Evolutionary conservation across 2,113 vertebrate genomes (phyloP).

Genomic region (Pygoscelis antarcticus): DNA sequence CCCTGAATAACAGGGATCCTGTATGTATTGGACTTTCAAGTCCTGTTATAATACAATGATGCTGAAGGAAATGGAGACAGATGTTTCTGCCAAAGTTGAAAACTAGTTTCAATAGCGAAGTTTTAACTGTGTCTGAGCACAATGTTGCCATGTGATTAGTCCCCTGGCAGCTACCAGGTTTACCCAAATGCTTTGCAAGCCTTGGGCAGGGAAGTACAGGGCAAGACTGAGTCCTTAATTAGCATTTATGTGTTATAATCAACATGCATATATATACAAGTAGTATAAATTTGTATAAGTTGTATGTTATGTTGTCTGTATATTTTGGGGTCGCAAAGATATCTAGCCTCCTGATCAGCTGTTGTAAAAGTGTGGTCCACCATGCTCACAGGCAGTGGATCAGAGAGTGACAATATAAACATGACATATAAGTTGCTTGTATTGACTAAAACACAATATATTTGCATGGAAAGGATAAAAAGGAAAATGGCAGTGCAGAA

Average conservation of each 20-base stretch:
- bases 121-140: background rate
- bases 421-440: background rate
- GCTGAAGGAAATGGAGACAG: background rate
- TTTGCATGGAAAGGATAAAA: background rate
- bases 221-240: background rate
- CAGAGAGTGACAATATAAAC: background rate
- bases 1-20: background rate
- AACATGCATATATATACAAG: background rate
- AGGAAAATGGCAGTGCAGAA: background rate
- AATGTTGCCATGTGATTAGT: background rate
- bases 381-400: accelerated
- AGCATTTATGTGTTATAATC: background rate
- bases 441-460: background rate
- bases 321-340: background rate
- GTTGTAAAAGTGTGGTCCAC: background rate
- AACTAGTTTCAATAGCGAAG: background rate
- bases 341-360: background rate
- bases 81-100: background rate
- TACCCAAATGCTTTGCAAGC: background rate
- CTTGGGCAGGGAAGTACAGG: background rate
- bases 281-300: background rate
- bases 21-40: background rate
- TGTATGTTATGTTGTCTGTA: background rate
- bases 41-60: background rate
- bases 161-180: background rate